These are phyloP conservation scores for Phorcus lineatus DNA, from an alignment of 2,888 invertebrate species.

Conservation along the genomic window DNA sequence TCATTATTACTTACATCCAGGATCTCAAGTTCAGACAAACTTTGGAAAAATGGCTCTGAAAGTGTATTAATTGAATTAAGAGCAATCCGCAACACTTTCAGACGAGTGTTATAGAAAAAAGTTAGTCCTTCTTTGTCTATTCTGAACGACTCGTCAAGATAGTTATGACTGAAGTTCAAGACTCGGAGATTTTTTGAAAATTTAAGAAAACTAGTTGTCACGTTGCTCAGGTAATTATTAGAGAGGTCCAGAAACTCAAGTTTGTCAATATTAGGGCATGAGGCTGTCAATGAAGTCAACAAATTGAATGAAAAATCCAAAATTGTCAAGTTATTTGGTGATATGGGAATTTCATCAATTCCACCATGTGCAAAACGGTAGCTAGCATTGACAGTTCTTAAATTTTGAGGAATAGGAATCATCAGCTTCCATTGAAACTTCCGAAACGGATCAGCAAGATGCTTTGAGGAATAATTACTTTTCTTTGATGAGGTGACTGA, in stretches of 20 bases:
- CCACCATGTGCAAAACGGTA: too few relatives aligned
- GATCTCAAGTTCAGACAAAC: slow-evolving; percentile 1
- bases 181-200: slow-evolving; percentile 10
- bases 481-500: too few relatives aligned
- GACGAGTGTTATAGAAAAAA: slow-evolving; percentile 15
- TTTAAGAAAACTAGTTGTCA: too few relatives aligned
- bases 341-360: too few relatives aligned
- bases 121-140: too few relatives aligned
- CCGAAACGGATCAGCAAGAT: too few relatives aligned
- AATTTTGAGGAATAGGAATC: too few relatives aligned
- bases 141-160: slow-evolving; percentile 20
- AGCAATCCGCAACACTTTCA: slow-evolving; percentile 29
- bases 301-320: slow-evolving; percentile 28
- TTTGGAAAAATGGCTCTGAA: slow-evolving; percentile 27
- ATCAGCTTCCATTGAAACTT: too few relatives aligned
- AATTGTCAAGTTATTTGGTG: slow-evolving; percentile 26
- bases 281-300: slow-evolving; percentile 28
- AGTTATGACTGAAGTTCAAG: slow-evolving; percentile 32
- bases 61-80: slow-evolving; percentile 30
- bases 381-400: too few relatives aligned
- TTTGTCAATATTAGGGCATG: slow-evolving; percentile 26
- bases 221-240: too few relatives aligned
- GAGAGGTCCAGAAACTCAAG: slow-evolving; percentile 32
- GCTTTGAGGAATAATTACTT: too few relatives aligned
- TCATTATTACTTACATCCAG: slow-evolving; percentile 33